Evolutionary conservation across 2,888 invertebrate species (phyloP).

Genomic region (Oscheius myriophilus): DNA sequence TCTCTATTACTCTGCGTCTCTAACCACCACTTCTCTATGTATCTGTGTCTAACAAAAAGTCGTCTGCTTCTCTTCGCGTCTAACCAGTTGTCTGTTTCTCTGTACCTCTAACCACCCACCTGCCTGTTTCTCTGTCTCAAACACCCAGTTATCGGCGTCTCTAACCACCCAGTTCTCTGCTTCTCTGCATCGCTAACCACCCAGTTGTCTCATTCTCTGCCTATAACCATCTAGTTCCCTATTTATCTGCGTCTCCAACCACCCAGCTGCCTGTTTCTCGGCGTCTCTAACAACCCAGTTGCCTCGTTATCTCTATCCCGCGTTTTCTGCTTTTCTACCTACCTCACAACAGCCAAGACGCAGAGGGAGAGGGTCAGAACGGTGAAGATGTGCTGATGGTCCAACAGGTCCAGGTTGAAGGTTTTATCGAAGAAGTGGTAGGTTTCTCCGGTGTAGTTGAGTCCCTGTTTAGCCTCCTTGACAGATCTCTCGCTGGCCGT

Average conservation of each 20-base stretch:
- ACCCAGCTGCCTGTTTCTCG: too few species aligned
- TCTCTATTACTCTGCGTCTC: not conserved
- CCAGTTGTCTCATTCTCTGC: too few species aligned
- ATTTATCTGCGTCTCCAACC: too few species aligned
- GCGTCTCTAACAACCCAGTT: conserved; percentile 3
- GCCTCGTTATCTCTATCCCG: not conserved
- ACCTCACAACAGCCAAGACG: conserved; percentile 39
- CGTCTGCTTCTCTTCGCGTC: too few species aligned
- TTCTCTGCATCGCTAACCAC: too few species aligned
- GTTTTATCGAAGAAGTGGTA: conserved; percentile 20
- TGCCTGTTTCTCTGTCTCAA: too few species aligned
- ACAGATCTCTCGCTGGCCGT: conserved; percentile 28
- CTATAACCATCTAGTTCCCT: too few species aligned
- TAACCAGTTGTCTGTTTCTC: too few species aligned
- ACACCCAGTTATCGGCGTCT: not conserved
- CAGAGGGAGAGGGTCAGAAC: conserved; percentile 34
- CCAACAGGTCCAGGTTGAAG: conserved; percentile 32
- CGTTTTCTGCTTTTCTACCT: not conserved
- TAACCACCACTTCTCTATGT: too few species aligned
- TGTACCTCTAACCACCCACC: too few species aligned
- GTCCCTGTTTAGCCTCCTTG: conserved; percentile 17
- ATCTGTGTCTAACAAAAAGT: too few species aligned
- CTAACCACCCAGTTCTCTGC: not conserved
- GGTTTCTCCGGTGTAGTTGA: conserved; percentile 20
- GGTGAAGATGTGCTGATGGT: conserved; percentile 38